These are phyloP conservation scores for Tetanocera ferruginea DNA, from an alignment of 2,888 invertebrate genomes.

Conservation along the genomic window DNA sequence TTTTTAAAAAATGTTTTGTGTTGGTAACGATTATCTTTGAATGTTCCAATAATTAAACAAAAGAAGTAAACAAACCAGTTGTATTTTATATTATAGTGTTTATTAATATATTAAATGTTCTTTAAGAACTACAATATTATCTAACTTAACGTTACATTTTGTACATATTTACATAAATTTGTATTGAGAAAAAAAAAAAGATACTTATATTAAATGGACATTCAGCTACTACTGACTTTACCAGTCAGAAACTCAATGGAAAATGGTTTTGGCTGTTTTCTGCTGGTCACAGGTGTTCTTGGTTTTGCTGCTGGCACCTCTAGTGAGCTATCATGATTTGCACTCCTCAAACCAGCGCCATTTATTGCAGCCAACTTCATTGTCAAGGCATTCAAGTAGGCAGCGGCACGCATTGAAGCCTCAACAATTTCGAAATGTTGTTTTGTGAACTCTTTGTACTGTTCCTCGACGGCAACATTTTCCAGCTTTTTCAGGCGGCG, in stretches of 20 bases:
- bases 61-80: too few species aligned
- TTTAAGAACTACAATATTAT: too few species aligned
- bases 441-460: conserved; percentile 57
- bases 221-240: background rate
- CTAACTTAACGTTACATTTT: background rate
- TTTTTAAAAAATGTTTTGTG: too few species aligned
- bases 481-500: conserved; percentile 64
- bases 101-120: background rate
- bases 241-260: conserved; percentile 31
- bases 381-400: conserved; percentile 58
- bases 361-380: conserved; percentile 44
- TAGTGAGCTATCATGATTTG: background rate
- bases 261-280: conserved; percentile 18
- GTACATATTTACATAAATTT: background rate
- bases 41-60: too few species aligned
- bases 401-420: conserved; percentile 55
- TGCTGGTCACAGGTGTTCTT: background rate
- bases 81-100: too few species aligned
- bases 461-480: conserved; percentile 59
- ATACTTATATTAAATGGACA: background rate
- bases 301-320: background rate
- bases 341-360: background rate
- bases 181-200: background rate
- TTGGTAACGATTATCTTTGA: too few species aligned
- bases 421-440: conserved; percentile 56